Evolutionary conservation across 2,888 invertebrate genomes (phyloP).

Genomic region (Tyria jacobaeae): DNA sequence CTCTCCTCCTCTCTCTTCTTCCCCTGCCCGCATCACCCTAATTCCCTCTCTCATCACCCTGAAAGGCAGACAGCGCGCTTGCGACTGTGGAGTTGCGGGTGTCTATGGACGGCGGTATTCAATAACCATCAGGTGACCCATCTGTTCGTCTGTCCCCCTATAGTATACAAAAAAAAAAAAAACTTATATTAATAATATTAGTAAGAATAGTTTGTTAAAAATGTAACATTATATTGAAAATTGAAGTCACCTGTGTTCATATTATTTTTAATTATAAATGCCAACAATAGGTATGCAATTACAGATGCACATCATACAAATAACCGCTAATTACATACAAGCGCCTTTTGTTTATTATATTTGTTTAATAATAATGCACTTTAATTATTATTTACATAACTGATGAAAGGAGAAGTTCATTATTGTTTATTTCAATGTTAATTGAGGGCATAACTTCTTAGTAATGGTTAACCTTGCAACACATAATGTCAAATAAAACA

Average conservation of each 20-base stretch:
- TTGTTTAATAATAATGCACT: constrained; percentile 4
- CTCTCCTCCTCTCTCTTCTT: too few species aligned
- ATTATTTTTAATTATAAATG: constrained; percentile 31
- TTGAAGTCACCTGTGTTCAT: constrained; percentile 7
- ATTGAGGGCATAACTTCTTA: constrained; percentile 1
- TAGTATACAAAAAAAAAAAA: too few species aligned
- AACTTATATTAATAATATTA: too few species aligned
- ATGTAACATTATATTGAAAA: not conserved
- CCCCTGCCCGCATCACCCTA: too few species aligned
- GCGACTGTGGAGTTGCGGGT: too few species aligned
- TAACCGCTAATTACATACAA: constrained; percentile 29
- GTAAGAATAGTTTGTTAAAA: too few species aligned
- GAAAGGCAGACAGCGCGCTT: too few species aligned
- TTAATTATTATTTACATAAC: constrained; percentile 4
- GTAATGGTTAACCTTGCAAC: not conserved
- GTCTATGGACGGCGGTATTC: too few species aligned
- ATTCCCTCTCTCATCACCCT: too few species aligned
- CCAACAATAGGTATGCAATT: constrained; percentile 4
- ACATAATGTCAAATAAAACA: not conserved
- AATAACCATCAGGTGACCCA: too few species aligned
- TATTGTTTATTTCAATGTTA: constrained; percentile 11
- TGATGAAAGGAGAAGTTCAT: constrained; percentile 1
- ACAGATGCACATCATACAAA: not conserved
- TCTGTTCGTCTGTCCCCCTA: too few species aligned
- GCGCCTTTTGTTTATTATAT: constrained; percentile 6